Conservation (phyloP, 2,797 vertebrate species). For the Otolemur crassicaudatus region DNA sequence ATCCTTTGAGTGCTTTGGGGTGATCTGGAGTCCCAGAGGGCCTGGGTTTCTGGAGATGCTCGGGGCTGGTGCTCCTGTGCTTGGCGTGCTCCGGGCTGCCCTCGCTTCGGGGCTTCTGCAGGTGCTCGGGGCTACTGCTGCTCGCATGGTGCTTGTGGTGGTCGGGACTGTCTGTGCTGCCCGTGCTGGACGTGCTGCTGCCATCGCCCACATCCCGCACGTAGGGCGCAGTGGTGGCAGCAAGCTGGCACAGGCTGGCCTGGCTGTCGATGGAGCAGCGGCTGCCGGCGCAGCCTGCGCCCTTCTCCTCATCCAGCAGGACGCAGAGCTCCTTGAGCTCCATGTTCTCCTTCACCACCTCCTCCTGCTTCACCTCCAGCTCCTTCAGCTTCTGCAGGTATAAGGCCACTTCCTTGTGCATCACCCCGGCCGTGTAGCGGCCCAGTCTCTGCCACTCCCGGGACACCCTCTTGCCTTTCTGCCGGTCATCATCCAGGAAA, state of each 20-base stretch:
- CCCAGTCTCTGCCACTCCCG: conserved; percentile 98
- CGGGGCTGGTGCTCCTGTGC: conserved; percentile 93
- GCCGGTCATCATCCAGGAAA: conserved; percentile 97
- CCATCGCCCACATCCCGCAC: conserved; percentile 95
- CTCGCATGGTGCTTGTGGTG: conserved; percentile 90
- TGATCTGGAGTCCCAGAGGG: conserved; percentile 92
- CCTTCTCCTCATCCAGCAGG: conserved; percentile 95
- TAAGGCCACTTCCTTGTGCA: conserved; percentile 96
- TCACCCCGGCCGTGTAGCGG: conserved; percentile 93
- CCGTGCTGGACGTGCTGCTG: conserved; percentile 96
- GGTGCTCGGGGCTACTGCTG: conserved; percentile 90
- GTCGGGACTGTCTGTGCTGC: conserved; percentile 95
- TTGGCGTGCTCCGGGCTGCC: conserved; percentile 92
- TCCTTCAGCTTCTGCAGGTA: conserved; percentile 97
- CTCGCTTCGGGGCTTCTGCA: conserved; percentile 88
- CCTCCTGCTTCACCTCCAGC: conserved; percentile 94
- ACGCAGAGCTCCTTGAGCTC: conserved; percentile 96
- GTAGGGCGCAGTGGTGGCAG: conserved; percentile 85
- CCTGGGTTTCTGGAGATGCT: conserved; percentile 94
- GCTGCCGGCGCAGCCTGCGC: conserved; percentile 88
- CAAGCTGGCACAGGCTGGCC: conserved; percentile 92
- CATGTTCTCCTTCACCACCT: conserved; percentile 95
- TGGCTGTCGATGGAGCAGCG: conserved; percentile 96
- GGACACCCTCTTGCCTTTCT: conserved; percentile 96
- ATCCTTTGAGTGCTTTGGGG: conserved; percentile 90